Base-by-base conservation (phyloP, 64 coral and sea anemone genomes). In the Stichodactyla mertensii region DNA sequence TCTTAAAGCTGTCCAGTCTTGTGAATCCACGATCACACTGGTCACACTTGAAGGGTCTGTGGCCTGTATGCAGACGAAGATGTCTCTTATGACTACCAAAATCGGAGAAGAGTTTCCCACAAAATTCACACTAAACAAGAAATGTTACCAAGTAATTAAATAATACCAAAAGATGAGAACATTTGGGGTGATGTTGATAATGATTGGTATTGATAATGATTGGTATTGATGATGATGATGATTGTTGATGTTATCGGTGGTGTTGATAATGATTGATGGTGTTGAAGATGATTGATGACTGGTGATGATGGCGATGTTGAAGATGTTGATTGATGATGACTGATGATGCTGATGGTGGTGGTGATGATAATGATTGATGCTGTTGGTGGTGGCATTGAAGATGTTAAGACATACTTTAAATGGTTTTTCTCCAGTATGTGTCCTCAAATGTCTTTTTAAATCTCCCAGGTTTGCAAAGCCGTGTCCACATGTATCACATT, bases 11-110 rank as follows among this genome's bases (percentile, higher is more conserved):
- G 87, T 98, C 95, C n/a, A 98, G 88, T 16, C 95, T 86, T 23
- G 95, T 98, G 86, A 98, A 98, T 52, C 94, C 92, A 6, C 95
- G 79, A 10, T 90, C 89, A 54, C 95, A 98, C 20, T 98, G 87
- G 26, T 98, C 95, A 85, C 95, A 98, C 54, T 86, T 82, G 45
- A 98, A 98, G 0, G 95, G 95, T 89, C 94, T 94, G 53, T 87
- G 94, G 0, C 95, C 95, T 9, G 95, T 98, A 61, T 98, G 95
- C 52, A 98, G 92, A n/a, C 95, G 95, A 52, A 98, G 87, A 64
- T 98, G 95, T 6, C 95, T 92, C 54, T 98, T 98, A 45, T 98
- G 95, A 52, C 95, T 98, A 23, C 95, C 95, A 77, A 98, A 98
- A 54, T 98, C 95, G 9, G 95, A 98, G 84, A 98, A 98, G 4